A percentile compares a stretch with the other conserved stretches of the same genome.
Evolutionary conservation across 1,140 invertebrate species (phyloP).

Genomic region (Caenorhabditis brenneri): DNA sequence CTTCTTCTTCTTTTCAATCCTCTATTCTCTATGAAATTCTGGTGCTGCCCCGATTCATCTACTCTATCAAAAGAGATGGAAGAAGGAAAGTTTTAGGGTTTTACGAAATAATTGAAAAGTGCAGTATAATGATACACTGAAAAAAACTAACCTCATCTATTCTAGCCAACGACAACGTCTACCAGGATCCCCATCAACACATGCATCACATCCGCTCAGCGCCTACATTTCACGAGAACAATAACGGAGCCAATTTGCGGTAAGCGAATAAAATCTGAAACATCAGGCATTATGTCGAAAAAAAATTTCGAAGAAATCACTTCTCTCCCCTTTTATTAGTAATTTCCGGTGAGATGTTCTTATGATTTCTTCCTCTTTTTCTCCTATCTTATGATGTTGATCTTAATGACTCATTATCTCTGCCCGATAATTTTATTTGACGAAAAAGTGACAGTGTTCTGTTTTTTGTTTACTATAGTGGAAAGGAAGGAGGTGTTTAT

Average conservation of each 20-base stretch:
- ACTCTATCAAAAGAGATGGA: background rate
- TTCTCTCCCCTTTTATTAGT: no score
- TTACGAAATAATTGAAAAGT: background rate
- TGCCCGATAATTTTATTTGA: no score
- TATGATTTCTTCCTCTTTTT: no score
- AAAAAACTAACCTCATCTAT: background rate
- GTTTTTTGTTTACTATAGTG: background rate
- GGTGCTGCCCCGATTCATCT: background rate
- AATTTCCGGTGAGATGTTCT: background rate
- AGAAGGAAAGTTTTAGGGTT: no score
- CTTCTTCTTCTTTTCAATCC: background rate
- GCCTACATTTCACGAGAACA: background rate
- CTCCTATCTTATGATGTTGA: background rate
- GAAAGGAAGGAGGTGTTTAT: background rate
- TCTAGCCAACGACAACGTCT: conserved; percentile 18
- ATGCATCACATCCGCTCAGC: conserved; percentile 7
- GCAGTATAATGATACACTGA: no score
- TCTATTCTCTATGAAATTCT: background rate
- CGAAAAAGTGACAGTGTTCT: background rate
- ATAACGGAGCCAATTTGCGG: background rate
- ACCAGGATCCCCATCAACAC: conserved; percentile 17
- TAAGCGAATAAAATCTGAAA: background rate
- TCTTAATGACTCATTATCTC: background rate
- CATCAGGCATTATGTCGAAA: no score
- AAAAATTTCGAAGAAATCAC: background rate